Conservation (phyloP, 2,888 invertebrate genomes). For the Drosophila meridiana region DNA sequence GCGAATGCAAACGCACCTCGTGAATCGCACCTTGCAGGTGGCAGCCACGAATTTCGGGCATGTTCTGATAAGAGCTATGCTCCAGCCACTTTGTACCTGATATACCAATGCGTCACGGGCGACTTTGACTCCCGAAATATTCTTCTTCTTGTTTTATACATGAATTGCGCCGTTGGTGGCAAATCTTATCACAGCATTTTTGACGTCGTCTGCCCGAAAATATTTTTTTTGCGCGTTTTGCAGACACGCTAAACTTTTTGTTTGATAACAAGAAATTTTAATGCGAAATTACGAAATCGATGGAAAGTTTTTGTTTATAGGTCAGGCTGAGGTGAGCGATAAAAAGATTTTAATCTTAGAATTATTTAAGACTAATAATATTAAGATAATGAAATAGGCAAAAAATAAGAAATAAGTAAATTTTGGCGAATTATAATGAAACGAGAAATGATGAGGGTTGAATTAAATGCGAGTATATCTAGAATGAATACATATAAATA, state of each 20-base stretch:
- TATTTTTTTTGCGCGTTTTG: constrained; percentile 11
- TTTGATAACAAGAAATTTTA: constrained; percentile 29
- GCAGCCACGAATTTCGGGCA: constrained; percentile 5
- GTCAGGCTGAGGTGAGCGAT: constrained; percentile 42
- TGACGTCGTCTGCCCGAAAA: constrained; percentile 1
- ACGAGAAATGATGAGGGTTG: too few relatives aligned
- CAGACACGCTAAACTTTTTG: constrained; percentile 26
- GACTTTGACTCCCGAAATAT: constrained; percentile 37
- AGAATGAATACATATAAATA: too few relatives aligned
- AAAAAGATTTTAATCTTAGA: background rate
- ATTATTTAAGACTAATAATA: background rate
- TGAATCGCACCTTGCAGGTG: constrained; percentile 6
- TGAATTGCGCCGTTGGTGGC: constrained; percentile 38
- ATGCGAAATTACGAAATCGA: constrained; percentile 58
- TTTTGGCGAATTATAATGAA: background rate
- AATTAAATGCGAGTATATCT: too few relatives aligned
- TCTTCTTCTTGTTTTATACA: background rate
- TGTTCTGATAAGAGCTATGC: constrained; percentile 8
- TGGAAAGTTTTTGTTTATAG: constrained; percentile 71
- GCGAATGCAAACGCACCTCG: constrained; percentile 16
- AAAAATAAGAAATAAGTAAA: background rate
- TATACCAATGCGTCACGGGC: constrained; percentile 39
- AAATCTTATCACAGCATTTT: constrained; percentile 46
- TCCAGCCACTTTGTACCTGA: background rate
- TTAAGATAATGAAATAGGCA: background rate